Conservation (phyloP, 2,113 vertebrate genomes). For the Smithornis capensis region DNA sequence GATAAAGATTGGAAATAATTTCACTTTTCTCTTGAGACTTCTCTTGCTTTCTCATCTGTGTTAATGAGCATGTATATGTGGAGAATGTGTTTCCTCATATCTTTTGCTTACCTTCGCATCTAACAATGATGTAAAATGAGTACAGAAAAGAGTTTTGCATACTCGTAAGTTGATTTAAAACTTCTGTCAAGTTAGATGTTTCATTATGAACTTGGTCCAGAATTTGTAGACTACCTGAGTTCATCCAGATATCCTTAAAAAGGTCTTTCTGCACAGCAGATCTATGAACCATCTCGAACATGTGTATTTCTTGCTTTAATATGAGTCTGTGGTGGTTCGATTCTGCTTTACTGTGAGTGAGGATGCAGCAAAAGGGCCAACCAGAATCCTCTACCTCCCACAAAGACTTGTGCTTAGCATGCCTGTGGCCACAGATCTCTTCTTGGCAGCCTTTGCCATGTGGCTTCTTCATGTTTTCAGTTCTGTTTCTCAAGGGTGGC, state of each 20-base stretch:
- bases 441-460: not conserved
- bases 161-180: not conserved
- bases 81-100: not conserved
- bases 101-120: not conserved
- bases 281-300: not conserved
- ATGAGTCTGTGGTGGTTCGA: not conserved
- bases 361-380: not conserved
- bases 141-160: not conserved
- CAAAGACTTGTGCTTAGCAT: fast-evolving
- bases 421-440: fast-evolving
- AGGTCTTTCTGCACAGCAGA: not conserved
- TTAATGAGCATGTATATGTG: slow-evolving; percentile 4
- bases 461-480: not conserved
- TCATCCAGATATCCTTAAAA: not conserved
- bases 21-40: not conserved
- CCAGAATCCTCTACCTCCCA: not conserved
- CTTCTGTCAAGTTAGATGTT: not conserved
- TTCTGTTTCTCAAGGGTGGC: not conserved
- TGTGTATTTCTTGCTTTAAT: not conserved
- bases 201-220: not conserved
- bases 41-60: not conserved
- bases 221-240: not conserved
- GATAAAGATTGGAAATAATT: not conserved
- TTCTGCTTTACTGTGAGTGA: not conserved
- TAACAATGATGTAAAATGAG: not conserved